Percentiles rank a stretch among this genome's conserved stretches.
Evolutionary conservation across 2,797 vertebrate species (phyloP).

Genomic region (Melanotaenia parkinsoni): DNA sequence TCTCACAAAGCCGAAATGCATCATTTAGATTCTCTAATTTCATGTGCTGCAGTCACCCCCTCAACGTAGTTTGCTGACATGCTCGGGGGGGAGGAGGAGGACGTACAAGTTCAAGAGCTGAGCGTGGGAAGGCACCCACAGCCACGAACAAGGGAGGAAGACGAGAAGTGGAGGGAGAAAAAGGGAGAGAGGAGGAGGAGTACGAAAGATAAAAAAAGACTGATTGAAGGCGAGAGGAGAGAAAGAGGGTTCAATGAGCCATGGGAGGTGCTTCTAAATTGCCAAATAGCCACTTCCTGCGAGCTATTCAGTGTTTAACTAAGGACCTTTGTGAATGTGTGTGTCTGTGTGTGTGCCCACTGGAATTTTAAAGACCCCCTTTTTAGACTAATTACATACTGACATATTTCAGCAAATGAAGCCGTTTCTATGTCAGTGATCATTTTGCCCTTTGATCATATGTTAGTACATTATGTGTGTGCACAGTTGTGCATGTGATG

Average conservation of each 20-base stretch:
- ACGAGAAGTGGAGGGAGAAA: conserved; percentile 51
- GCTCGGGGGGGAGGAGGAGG: conserved; percentile 32
- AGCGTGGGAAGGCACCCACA: conserved; percentile 75
- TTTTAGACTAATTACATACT: conserved; percentile 73
- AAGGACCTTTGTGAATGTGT: conserved; percentile 71
- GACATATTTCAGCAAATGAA: conserved; percentile 64
- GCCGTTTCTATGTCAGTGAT: conserved; percentile 63
- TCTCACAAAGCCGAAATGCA: conserved; percentile 22
- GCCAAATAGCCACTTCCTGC: conserved; percentile 78
- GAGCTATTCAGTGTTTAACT: conserved; percentile 75
- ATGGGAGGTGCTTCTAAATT: conserved; percentile 74
- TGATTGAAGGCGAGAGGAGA: conserved; percentile 57
- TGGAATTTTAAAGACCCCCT: conserved; percentile 77
- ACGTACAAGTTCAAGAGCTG: conserved; percentile 66
- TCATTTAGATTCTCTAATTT: conserved; percentile 41
- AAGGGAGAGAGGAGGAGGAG: conserved; percentile 41
- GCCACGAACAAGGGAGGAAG: conserved; percentile 50
- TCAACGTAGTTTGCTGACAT: conserved; percentile 51
- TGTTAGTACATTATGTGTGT: conserved; percentile 8
- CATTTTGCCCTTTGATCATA: conserved; percentile 31
- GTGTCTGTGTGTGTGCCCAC: conserved; percentile 68
- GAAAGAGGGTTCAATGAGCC: conserved; percentile 65
- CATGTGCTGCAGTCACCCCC: conserved; percentile 40
- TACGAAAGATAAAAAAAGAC: conserved; percentile 58
- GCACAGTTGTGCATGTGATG: background rate